Conservation (phyloP, 2,888 invertebrate species). For the Oxycera nigricornis region DNA sequence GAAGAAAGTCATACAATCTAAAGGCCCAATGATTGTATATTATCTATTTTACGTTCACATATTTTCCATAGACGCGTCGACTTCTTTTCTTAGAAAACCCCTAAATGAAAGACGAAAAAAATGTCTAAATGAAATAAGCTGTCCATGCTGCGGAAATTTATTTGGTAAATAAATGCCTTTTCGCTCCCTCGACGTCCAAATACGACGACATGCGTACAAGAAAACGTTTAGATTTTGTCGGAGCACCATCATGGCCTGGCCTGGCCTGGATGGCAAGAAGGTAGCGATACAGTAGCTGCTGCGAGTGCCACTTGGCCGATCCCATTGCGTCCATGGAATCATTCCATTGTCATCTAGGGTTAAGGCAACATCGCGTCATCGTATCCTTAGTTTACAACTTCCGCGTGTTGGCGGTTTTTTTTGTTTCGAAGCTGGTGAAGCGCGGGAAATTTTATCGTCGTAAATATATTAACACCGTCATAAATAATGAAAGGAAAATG, state of each 20-base stretch:
- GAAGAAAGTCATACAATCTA: background rate
- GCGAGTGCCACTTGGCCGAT: background rate
- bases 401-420: constrained; percentile 4
- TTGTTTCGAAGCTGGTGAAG: background rate
- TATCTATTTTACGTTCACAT: constrained; percentile 11
- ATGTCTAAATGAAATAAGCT: constrained; percentile 22
- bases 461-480: background rate
- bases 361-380: constrained; percentile 37
- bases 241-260: no score
- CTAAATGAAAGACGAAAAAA: background rate
- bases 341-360: constrained; percentile 40
- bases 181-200: background rate
- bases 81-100: background rate
- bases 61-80: background rate
- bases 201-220: constrained; percentile 19
- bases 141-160: constrained; percentile 8
- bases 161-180: constrained; percentile 13
- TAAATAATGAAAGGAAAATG: no score
- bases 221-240: background rate
- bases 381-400: constrained; percentile 4
- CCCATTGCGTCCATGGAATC: constrained; percentile 29
- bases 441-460: background rate
- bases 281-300: no score
- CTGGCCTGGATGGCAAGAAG: no score
- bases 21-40: constrained; percentile 2